Evolutionary conservation across 2,888 invertebrate genomes (phyloP), one percentile per base, ranked within the genome.

Genomic region (Watsonalla cultraria): DNA sequence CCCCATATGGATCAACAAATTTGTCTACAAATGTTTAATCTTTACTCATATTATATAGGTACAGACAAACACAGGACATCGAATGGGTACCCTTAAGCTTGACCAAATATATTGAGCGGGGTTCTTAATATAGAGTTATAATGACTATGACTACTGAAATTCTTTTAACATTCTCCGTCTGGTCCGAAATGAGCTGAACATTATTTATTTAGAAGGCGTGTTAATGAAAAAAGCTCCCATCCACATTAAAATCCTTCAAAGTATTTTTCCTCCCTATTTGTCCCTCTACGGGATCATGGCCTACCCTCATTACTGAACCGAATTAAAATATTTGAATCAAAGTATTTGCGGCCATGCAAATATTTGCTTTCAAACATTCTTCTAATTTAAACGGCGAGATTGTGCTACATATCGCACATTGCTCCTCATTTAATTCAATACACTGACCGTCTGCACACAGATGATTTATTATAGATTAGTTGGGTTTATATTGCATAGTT

Each of bases 221-320:
- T 49, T 49, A 49, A 49, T 37, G 37, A 49, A 49, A 49, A 49
- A 39, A 15, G 49, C 49, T 37, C 37, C 37, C 49, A 37, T 37
- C 49, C 49, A 37, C 37, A 14, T 49, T 49, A 6, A 14, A 37
- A 15, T 9, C 37, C 15, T 11, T 8, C 49, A 37, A 49, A 49
- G 34, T 35, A 14, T 15, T 49, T 49, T 35, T 14, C 9, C 35
- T 14, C 6, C 39, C 14, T 14, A 49, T 49, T 13, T 37, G 35
- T 49, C 35, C 11, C 11, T 42, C 11, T 5, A 11, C 9, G 42
- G 42, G 42, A 42, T 42, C 42, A 42, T 42, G 42, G 42, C 42
- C 9, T 11, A 11, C 8, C 42, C 42, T 42, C 42, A 42, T 42
- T 42, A 42, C 42, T 8, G 11, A 2, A 42, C 11, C 9, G 5